A percentile compares a stretch with the other conserved stretches of the same genome.
Conservation (phyloP, 1,140 invertebrate species). For the Vanessa atalanta region DNA sequence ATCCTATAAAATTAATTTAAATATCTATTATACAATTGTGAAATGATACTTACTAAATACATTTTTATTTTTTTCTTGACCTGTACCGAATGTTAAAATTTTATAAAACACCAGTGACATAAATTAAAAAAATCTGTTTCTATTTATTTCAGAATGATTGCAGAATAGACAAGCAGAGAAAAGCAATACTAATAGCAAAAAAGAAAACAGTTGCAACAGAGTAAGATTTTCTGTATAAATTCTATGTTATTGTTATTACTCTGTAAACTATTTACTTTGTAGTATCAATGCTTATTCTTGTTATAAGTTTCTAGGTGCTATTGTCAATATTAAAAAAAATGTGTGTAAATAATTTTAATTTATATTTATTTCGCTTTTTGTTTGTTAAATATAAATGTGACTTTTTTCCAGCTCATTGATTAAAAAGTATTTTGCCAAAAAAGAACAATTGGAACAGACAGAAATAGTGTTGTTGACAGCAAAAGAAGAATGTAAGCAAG, state of each 20-base stretch:
- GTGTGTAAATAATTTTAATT: not conserved
- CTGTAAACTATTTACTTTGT: too few species aligned
- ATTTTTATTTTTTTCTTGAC: too few species aligned
- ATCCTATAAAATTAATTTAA: not conserved
- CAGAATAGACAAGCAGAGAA: conserved; percentile 47
- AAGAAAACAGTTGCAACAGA: conserved; percentile 60
- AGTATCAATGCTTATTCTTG: too few species aligned
- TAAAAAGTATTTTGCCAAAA: conserved; percentile 55
- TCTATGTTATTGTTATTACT: not conserved
- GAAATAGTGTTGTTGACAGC: conserved; percentile 49
- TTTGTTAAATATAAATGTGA: not conserved
- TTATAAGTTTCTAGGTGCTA: too few species aligned
- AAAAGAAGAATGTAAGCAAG: conserved; percentile 62
- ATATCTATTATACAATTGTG: too few species aligned
- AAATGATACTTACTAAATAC: too few species aligned
- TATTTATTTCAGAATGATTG: conserved; percentile 38
- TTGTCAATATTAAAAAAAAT: not conserved
- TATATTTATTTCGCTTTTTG: not conserved
- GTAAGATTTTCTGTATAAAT: conserved; percentile 46
- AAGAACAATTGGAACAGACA: conserved; percentile 49
- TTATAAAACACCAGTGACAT: too few species aligned
- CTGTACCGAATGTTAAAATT: too few species aligned
- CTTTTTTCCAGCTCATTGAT: conserved; percentile 58
- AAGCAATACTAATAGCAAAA: conserved; percentile 50
- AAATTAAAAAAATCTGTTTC: too few species aligned